Evolutionary conservation across 2,797 vertebrate species (phyloP).

Genomic region (Chloroceryle amazona): DNA sequence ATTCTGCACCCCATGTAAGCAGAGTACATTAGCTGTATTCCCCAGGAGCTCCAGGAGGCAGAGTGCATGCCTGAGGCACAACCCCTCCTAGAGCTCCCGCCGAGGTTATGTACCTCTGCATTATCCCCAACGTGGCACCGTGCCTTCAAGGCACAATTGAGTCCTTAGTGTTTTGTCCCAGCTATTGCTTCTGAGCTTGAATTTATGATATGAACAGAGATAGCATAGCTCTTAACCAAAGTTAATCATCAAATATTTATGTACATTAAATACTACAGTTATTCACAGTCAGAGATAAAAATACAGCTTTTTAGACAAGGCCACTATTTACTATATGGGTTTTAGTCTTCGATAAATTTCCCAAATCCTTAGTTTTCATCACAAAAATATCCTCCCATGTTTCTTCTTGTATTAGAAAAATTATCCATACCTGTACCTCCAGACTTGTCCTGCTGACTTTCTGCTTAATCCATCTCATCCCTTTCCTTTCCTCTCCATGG

Average conservation of each 20-base stretch:
- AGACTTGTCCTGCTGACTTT: neutral
- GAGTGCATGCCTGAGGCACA: slow-evolving; percentile 35
- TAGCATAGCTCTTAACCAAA: slow-evolving; percentile 71
- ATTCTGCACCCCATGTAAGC: neutral
- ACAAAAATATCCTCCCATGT: neutral
- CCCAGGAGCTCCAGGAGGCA: neutral
- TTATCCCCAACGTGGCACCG: neutral
- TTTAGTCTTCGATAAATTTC: neutral
- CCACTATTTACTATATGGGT: neutral
- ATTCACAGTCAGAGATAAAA: slow-evolving; percentile 64
- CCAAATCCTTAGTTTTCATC: neutral
- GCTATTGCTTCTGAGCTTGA: slow-evolving; percentile 64
- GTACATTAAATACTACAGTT: slow-evolving; percentile 68
- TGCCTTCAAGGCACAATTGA: slow-evolving; percentile 59
- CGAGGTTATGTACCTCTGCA: neutral
- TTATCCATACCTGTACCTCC: neutral
- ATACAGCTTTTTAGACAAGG: slow-evolving; percentile 30
- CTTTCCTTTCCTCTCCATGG: neutral
- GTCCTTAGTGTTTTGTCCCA: slow-evolving; percentile 59
- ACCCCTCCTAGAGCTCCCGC: neutral
- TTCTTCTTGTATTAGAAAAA: neutral
- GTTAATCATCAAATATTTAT: slow-evolving; percentile 76
- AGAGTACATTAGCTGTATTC: neutral
- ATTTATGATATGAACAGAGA: slow-evolving; percentile 59
- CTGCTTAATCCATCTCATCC: neutral